These are phyloP conservation scores for Amphiprion clarkii DNA, from an alignment of 2,797 vertebrate species.

Conservation along the genomic window DNA sequence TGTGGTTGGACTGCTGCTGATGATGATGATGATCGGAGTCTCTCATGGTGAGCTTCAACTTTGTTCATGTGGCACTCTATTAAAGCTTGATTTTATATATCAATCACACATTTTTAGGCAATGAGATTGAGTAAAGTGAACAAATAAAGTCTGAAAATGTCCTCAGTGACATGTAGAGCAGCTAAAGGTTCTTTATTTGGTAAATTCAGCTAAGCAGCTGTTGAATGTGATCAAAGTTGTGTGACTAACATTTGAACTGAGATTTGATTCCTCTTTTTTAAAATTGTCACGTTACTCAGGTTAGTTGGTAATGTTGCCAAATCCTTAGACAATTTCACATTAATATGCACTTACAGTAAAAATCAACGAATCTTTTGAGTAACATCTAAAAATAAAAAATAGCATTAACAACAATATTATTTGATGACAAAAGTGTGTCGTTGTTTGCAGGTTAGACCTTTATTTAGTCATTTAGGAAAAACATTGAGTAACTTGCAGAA, in stretches of 20 bases:
- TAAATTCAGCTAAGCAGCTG: no score
- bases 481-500: no score
- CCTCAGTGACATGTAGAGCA: background rate
- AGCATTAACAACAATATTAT: no score
- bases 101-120: background rate
- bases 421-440: background rate
- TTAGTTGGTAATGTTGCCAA: no score
- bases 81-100: background rate
- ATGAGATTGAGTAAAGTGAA: background rate
- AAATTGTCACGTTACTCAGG: no score
- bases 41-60: conserved; percentile 26
- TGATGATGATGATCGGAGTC: conserved; percentile 29
- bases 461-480: background rate
- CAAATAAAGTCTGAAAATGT: background rate
- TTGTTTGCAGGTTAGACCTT: background rate
- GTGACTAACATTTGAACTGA: no score
- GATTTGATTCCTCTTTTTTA: no score
- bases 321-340: background rate
- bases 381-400: background rate
- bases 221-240: no score
- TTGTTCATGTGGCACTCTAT: background rate
- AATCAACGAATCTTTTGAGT: background rate
- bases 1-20: conserved; percentile 6
- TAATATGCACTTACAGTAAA: background rate
- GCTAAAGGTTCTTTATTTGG: background rate